phyloP scores from a whole-genome alignment of 2,797 vertebrate genomes.

The Cebuella pygmaea region DNA sequence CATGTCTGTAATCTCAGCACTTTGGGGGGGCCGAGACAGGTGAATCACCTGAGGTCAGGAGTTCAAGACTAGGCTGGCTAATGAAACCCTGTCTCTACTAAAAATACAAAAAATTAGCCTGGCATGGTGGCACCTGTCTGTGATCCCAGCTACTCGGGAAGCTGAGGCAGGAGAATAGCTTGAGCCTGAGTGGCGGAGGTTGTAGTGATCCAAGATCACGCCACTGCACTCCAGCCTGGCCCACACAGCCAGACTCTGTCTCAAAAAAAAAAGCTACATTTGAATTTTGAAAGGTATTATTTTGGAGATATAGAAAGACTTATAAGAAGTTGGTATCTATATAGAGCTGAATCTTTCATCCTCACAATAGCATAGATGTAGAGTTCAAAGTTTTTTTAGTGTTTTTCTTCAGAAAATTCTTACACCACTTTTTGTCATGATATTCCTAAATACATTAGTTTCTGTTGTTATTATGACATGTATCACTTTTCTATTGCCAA shows the following conservation, averaged over 20 bases:
- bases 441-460: not conserved
- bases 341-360: not conserved
- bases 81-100: not conserved
- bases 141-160: not conserved
- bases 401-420: not conserved
- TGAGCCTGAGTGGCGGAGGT: not conserved
- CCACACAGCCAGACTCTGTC: too few species aligned
- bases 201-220: not conserved
- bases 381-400: too few species aligned
- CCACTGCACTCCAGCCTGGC: too few species aligned
- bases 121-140: fast-evolving
- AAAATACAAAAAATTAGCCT: not conserved
- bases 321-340: not conserved
- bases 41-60: not conserved
- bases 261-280: not conserved
- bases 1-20: too few species aligned
- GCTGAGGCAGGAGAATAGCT: not conserved
- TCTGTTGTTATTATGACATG: not conserved
- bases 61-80: not conserved
- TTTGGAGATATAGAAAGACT: not conserved
- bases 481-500: not conserved
- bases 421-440: not conserved
- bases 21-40: too few species aligned
- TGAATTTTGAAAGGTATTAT: conserved; percentile 4
- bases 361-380: too few species aligned